These are phyloP conservation scores for Oikopleura vanhoeffeni DNA, from an alignment of 23 tunicate species.

Conservation along the genomic window DNA sequence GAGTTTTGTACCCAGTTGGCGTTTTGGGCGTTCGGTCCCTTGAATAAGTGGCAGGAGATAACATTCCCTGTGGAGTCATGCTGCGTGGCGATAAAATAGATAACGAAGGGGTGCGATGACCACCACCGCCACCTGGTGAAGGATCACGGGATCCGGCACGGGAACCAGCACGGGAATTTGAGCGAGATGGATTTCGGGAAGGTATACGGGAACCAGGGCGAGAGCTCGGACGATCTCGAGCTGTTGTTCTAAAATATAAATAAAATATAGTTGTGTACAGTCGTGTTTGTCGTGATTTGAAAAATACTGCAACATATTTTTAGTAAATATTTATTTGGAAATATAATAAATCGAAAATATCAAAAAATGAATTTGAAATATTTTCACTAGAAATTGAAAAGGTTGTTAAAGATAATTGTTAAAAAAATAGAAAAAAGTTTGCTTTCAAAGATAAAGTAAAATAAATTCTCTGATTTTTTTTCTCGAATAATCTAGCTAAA, in stretches of 20 bases:
- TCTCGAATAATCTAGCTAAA: no score
- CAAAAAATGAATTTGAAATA: no score
- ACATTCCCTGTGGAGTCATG: not conserved
- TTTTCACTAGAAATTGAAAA: no score
- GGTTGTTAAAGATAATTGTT: no score
- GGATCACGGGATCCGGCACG: conserved; percentile 13
- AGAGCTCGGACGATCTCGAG: conserved; percentile 17
- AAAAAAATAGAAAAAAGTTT: no score
- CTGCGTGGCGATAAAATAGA: not conserved
- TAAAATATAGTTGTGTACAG: not conserved
- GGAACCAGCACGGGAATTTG: conserved; percentile 13
- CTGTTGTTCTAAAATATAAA: not conserved
- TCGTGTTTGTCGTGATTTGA: no score
- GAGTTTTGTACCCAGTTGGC: not conserved
- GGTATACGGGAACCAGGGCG: conserved; percentile 19
- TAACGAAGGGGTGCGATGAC: not conserved
- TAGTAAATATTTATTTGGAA: no score
- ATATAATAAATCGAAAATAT: no score
- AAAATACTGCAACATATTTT: no score
- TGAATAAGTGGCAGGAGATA: not conserved
- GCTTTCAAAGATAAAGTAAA: no score
- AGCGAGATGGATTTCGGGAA: conserved; percentile 23
- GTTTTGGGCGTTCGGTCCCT: not conserved
- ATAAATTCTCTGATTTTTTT: no score
- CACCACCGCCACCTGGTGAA: no score